Base-by-base conservation (phyloP, 2,888 invertebrate genomes). In the Lasioglossum morio region DNA sequence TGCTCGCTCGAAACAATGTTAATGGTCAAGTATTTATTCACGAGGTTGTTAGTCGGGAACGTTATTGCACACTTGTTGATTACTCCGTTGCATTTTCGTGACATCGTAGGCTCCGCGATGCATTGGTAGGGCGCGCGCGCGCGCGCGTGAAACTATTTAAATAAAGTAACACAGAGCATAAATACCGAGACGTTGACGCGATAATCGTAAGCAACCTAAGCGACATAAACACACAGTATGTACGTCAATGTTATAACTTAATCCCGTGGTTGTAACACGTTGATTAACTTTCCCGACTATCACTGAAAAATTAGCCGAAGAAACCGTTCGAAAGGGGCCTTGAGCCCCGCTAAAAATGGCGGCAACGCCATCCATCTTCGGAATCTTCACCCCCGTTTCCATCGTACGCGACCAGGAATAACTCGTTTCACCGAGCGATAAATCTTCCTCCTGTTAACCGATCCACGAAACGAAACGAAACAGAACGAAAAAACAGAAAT, bases 391-490 rank as follows among this genome's bases (percentile, higher is more conserved):
- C 84, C 75, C 75, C 84, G 43, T 78, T 85, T 84, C 66, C 78
- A 63, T 77, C 46, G 43, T 75, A 66, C 77, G 23, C 53, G 53
- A 3, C 53, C 78, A 72, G 53, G 78, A 84, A 66, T 79, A 84
- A 85, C 84, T 84, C 78, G 84, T 84, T 85, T 75, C 78, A 84
- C 75, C 1, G 60, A 34, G 37, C 74, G 48, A 85, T 85, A 84
- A 85, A 85, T 85, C 84, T 78, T 46, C 37, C 53, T 19, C 74
- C 23, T 34, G 78, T 84, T 79, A 84, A 69, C 74, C 78, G 84
- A 84, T 74, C 34, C 73, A 16, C 60, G 43, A 34, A 75, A 48
- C 27, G n/a, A 74, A n/a, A 37, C 19, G 30, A 40, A 53, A 77
- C 2, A 34, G n/a, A 37, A 12, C 1, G 3, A 14, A 19, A n/a